phyloP scores from a whole-genome alignment of 2,797 vertebrate genomes.

The Gymnocypris eckloni region DNA sequence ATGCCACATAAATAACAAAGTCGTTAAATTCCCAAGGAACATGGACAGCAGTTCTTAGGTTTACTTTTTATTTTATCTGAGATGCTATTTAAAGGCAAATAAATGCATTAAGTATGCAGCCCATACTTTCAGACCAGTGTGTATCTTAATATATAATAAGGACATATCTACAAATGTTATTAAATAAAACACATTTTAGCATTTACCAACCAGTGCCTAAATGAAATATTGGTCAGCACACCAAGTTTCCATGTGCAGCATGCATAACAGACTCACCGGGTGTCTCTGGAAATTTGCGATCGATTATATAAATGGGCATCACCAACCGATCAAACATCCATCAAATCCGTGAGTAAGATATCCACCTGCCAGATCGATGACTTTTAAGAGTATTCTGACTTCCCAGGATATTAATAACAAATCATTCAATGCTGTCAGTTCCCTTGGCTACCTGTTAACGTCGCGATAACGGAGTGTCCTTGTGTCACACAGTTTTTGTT shows the following conservation, averaged over 20 bases:
- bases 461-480: slow-evolving; percentile 50
- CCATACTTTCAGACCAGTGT: not conserved
- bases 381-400: slow-evolving; percentile 36
- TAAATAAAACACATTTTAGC: slow-evolving; percentile 1
- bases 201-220: not conserved
- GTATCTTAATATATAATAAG: not conserved
- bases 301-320: slow-evolving; percentile 87
- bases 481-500: slow-evolving; percentile 13
- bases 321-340: slow-evolving; percentile 79
- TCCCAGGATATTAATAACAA: slow-evolving; percentile 21
- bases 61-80: not conserved
- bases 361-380: slow-evolving; percentile 46
- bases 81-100: not conserved
- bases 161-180: not conserved
- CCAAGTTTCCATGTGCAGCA: slow-evolving; percentile 31
- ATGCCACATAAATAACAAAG: not conserved
- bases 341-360: slow-evolving; percentile 75
- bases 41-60: not conserved
- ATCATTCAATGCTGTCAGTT: slow-evolving; percentile 27
- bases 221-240: not conserved
- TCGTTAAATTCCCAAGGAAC: not conserved
- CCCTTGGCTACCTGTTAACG: slow-evolving; percentile 61
- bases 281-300: slow-evolving; percentile 84
- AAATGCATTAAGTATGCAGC: not conserved
- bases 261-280: slow-evolving; percentile 76